Percentiles rank a stretch among this genome's conserved stretches.
Conservation (phyloP, 1,140 invertebrate species). For the Drosophila aff. region DNA sequence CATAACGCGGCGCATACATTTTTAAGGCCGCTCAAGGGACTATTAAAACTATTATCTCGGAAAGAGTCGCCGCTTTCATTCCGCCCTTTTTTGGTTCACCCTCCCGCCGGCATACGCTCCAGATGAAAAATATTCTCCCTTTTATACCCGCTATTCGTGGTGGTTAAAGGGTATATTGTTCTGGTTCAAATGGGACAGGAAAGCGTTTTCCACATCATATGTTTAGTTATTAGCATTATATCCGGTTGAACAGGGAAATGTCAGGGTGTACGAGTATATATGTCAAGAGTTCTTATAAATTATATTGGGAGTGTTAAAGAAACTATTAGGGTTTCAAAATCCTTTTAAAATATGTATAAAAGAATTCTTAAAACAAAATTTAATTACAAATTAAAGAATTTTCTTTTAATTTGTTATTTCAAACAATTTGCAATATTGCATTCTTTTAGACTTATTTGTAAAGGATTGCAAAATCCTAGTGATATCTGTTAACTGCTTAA, state of each 20-base stretch:
- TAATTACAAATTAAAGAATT: too few relatives aligned
- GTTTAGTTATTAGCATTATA: background rate
- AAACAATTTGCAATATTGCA: too few relatives aligned
- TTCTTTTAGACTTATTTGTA: too few relatives aligned
- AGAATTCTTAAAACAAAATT: background rate
- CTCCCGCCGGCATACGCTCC: slow-evolving; percentile 28
- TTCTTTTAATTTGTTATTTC: too few relatives aligned
- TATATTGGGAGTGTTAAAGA: background rate
- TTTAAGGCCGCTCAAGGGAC: slow-evolving; percentile 67
- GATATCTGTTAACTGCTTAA: too few relatives aligned
- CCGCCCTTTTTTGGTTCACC: background rate
- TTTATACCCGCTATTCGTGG: background rate
- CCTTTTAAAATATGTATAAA: background rate
- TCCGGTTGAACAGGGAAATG: background rate
- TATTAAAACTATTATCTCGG: slow-evolving; percentile 75
- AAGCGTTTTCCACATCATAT: background rate
- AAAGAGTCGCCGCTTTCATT: slow-evolving; percentile 26
- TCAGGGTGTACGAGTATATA: background rate
- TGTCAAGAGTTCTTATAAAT: background rate
- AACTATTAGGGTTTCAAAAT: fast-evolving
- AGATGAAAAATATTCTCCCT: slow-evolving; percentile 11
- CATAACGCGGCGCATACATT: slow-evolving; percentile 65
- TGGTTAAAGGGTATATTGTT: slow-evolving; percentile 12
- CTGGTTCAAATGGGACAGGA: background rate
- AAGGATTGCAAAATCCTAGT: too few relatives aligned